Evolutionary conservation across 1,140 invertebrate species (phyloP), one percentile per base, ranked within the genome.

Genomic region (Drosophila triauraria): DNA sequence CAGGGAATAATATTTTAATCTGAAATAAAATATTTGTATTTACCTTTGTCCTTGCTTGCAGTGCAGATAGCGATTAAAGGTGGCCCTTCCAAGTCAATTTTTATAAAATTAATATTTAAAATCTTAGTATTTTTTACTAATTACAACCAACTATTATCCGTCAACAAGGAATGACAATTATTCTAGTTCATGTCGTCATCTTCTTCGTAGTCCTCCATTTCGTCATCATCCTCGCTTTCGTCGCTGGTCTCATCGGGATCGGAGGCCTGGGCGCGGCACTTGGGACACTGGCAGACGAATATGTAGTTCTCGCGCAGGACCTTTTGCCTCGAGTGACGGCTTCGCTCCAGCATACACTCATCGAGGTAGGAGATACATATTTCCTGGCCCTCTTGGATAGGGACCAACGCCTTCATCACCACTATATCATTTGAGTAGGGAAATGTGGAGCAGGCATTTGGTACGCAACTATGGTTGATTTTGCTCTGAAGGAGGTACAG

Each of bases 311-410:
- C 96, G 2, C 94, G 94, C 43, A 96, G 79, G 35, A 93, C 93
- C 96, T 98, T 98, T 79, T 97, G 96, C 79, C 98, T 94, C 8
- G 96, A 96, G 94, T 99, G 96, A 79, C 98, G 94, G 71, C 97
- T 98, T 59, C 97, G 94, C 59, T 95, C 94, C 47, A 97, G 78
- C 27, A 94, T 94, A 91, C 97, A 99, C 64, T 98, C 97, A 92
- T 98, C 97, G 63, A 99, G 94, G 93, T 99, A 99, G 65, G 96
- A 97, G 80, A 98, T 98, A 76, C 94, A 96, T 74, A 99, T 98
- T 93, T 99, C 98, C 75, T 99, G 97, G 15, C 96, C 97, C 6
- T 95, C 94, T 71, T 94, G 83, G 67, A 99, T 98, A 62, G 97
- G 94, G 53, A 94, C 94, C 4, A 95, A 84, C 4, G 98, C 97